Conservation (phyloP, 2,113 vertebrate species). For the Limnothrissa miodon region DNA sequence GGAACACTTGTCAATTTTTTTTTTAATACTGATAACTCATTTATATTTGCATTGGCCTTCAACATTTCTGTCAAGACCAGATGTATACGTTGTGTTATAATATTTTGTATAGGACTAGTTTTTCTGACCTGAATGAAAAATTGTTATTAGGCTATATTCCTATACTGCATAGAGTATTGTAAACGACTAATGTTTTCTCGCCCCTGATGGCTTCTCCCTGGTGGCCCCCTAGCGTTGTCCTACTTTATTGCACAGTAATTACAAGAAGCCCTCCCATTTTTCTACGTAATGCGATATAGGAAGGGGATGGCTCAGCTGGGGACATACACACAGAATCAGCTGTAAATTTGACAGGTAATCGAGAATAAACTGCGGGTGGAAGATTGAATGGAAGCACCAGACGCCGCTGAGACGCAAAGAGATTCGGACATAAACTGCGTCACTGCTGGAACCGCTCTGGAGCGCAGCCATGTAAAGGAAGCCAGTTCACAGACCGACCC, state of each 20-base stretch:
- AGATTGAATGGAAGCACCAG: conserved; percentile 39
- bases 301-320: neutral
- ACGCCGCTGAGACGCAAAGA: neutral
- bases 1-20: too few relatives aligned
- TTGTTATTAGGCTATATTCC: too few relatives aligned
- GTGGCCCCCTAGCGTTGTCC: neutral
- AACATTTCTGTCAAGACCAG: too few relatives aligned
- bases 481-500: conserved; percentile 61
- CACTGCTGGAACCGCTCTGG: conserved; percentile 23
- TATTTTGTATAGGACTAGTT: too few relatives aligned
- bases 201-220: too few relatives aligned
- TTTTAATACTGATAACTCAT: too few relatives aligned
- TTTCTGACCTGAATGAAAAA: too few relatives aligned
- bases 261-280: neutral
- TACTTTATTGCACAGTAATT: neutral
- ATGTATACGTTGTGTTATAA: too few relatives aligned
- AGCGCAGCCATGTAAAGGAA: conserved; percentile 46
- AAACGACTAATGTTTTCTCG: too few relatives aligned
- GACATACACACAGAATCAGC: neutral
- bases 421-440: conserved; percentile 19
- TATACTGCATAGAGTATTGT: too few relatives aligned
- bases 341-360: neutral
- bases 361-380: neutral
- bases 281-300: conserved; percentile 12
- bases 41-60: too few relatives aligned